Evolutionary conservation across 2,888 invertebrate genomes (phyloP).

Genomic region (Ophioninae sp.): DNA sequence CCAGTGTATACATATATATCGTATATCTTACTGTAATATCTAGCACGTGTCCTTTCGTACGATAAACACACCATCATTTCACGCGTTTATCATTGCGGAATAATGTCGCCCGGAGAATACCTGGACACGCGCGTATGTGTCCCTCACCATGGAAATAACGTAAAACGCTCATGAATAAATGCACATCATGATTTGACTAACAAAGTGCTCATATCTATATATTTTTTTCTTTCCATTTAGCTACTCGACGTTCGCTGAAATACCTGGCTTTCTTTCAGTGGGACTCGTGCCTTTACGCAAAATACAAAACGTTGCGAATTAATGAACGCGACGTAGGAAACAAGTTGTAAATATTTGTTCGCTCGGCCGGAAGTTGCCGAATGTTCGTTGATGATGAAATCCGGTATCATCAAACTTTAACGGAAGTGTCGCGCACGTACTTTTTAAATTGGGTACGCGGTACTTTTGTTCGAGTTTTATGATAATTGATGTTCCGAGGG

Average conservation of each 20-base stretch:
- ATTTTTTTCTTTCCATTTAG: conserved; percentile 17
- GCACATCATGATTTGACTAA: conserved; percentile 42
- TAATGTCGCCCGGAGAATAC: conserved; percentile 50
- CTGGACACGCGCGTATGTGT: conserved; percentile 14
- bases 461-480: no score
- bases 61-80: conserved; percentile 61
- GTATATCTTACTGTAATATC: conserved; percentile 17
- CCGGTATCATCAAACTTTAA: no score
- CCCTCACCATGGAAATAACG: conserved; percentile 44
- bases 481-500: no score
- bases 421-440: no score
- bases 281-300: background rate
- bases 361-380: no score
- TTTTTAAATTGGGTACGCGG: no score
- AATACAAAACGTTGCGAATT: background rate
- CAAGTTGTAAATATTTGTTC: no score
- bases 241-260: background rate
- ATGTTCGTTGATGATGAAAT: no score
- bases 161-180: conserved; percentile 32
- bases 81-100: conserved; percentile 55
- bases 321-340: no score
- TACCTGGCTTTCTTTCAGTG: background rate
- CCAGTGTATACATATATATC: conserved; percentile 13
- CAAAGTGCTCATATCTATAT: conserved; percentile 5
- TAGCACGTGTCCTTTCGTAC: conserved; percentile 57